Conservation (phyloP, 2,888 invertebrate genomes). For the Acronicta alni region DNA sequence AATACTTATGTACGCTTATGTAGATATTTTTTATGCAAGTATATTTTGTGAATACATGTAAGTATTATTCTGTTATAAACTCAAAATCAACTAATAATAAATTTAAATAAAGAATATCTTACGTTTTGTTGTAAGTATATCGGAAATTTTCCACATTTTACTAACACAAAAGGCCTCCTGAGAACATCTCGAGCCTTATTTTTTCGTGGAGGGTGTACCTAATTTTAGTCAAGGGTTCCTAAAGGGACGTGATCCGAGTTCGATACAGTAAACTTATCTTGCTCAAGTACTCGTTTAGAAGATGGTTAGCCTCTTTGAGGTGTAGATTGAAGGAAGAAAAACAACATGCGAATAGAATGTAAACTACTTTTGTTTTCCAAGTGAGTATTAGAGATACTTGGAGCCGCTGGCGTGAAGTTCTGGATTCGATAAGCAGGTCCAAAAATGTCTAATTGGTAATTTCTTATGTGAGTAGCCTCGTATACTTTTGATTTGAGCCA, state of each 20-base stretch:
- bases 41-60: no score
- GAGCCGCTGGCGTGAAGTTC: no score
- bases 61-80: no score
- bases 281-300: constrained; percentile 35
- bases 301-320: constrained; percentile 22
- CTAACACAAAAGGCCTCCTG: constrained; percentile 29
- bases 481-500: no score
- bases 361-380: constrained; percentile 4
- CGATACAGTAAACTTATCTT: constrained; percentile 57
- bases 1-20: no score
- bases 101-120: no score
- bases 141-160: constrained; percentile 15
- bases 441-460: neutral
- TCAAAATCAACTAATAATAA: no score
- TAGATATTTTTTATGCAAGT: no score
- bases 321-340: constrained; percentile 32
- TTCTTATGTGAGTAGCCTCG: no score
- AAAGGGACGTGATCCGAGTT: constrained; percentile 70
- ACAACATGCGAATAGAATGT: constrained; percentile 20
- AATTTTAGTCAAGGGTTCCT: constrained; percentile 63
- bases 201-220: constrained; percentile 54
- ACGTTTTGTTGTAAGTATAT: neutral
- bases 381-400: no score
- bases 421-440: neutral
- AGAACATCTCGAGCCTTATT: constrained; percentile 23